Conservation (phyloP, 2,797 vertebrate species). For the Poecilia gillii region DNA sequence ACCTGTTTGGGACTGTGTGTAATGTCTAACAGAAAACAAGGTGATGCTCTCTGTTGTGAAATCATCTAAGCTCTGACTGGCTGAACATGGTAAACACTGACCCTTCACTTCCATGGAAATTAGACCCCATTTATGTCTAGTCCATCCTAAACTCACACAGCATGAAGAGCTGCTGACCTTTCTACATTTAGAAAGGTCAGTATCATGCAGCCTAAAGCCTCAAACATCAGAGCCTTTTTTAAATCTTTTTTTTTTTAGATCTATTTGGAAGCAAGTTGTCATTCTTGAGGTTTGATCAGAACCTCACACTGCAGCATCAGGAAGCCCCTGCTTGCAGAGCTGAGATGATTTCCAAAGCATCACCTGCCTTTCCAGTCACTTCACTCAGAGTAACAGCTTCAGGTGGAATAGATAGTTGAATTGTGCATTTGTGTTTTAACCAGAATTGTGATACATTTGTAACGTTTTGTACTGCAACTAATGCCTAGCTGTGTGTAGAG, state of each 20-base stretch:
- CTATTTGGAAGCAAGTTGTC: background rate
- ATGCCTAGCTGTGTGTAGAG: slow-evolving; percentile 77
- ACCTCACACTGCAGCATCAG: background rate
- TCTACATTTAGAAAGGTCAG: background rate
- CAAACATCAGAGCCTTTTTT: background rate
- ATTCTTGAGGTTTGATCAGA: background rate
- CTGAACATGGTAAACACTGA: background rate
- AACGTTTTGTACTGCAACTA: slow-evolving; percentile 61
- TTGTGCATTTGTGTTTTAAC: background rate
- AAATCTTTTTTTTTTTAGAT: background rate
- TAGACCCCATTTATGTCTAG: too few relatives aligned
- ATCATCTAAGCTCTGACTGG: background rate
- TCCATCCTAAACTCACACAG: background rate
- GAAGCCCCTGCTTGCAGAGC: background rate
- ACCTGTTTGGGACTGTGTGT: background rate
- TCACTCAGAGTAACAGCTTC: background rate
- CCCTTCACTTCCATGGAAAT: too few relatives aligned
- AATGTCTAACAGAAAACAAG: background rate
- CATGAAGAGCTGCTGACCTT: background rate
- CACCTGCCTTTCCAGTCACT: background rate
- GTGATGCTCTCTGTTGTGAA: background rate
- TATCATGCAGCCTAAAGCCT: background rate
- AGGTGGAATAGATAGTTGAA: background rate
- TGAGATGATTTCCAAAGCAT: background rate
- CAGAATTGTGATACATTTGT: slow-evolving; percentile 21